Evolutionary conservation across 2,113 vertebrate species (phyloP), one percentile per base, ranked within the genome.

Genomic region (Desmodus rotundus): DNA sequence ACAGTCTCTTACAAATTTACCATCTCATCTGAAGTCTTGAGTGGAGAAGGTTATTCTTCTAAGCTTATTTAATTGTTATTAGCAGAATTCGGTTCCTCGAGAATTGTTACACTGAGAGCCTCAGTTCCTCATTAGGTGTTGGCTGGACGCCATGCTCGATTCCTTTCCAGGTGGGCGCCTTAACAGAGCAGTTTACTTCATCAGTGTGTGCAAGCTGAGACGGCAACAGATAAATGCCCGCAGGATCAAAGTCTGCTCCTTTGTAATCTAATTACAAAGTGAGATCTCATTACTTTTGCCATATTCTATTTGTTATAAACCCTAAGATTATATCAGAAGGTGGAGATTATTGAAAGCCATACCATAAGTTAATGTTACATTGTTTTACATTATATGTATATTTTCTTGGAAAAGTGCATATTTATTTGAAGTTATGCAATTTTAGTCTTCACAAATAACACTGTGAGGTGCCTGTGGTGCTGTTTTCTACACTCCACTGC

Each of bases 361-460:
- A 43, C 24, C 16, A 50, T 24, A 93, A 65, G 11, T 24, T 17
- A 31, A 86, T 41, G 12, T n/a, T 82, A n/a, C 19, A 36, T 33
- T 54, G 28, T 16, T 41, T 56, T 14, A 45, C 5, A 31, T 80
- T 74, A n/a, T 58, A 43, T 31, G 9, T 52, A 10, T n/a, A 22
- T 89, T 73, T 38, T 72, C 31, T 65, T 65, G 24, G 10, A 80
- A 38, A 77, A 58, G 31, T n/a, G 24, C 36, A 43, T 52, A 11
- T 1, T 41, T 45, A 11, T 43, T 68, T 70, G n/a, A 77, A 24
- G 4, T 7, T 77, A 52, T 19, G 12, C 7, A 43, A 2, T 22
- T 83, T 88, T 43, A 77, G 43, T 61, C 15, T 92, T 70, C 28
- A 22, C 33, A 92, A 31, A 77, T 67, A 86, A 83, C 61, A 43